Base-by-base conservation (phyloP, 2,888 invertebrate species). In the Eupeodes luniger region DNA sequence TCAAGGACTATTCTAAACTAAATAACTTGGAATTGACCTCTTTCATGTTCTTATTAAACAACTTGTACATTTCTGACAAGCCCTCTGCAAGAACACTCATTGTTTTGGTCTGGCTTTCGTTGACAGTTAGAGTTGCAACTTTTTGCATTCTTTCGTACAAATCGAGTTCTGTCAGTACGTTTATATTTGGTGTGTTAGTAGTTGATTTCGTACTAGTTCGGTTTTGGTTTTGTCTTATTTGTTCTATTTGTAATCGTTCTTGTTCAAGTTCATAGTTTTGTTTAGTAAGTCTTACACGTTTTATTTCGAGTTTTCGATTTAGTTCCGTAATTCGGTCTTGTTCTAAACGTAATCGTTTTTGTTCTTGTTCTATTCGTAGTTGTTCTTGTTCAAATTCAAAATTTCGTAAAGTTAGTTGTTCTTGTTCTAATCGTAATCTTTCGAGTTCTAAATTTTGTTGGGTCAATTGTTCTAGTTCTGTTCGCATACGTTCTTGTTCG, bases 91-190 rank as follows among this genome's bases (percentile, higher is more conserved):
- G 12, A 27, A 57, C 7, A 27, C 27, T 27, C 0, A 57, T 9
- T 19, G 57, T 57, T 27, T 57, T 57, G 5, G 57, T 57, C 5
- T 57, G 57, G 27, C 57, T 57, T 57, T 27, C 57, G 27, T 57
- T 57, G 6, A 27, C 57, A 55, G 57, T 57, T 11, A 57, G 27
- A 27, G 12, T 16, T 9, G 57, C 57, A 2, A 57, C 27, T 12
- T 11, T 57, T 12, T 57, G 57, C 6, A 57, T 57, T 12, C 27
- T 9, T 57, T 27, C 27, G 2, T 57, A 57, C 11, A 12, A 12
- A 12, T 57, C 27, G 0, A 27, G 57, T 27, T 12, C 57, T 2
- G 57, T 57, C 27, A 57, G 6, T 27, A 5, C 9, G 3, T 53
- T 53, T 5, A 16, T 7, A 53, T 2, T 16, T 10, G 9, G 9